Conservation (phyloP, 2,113 vertebrate species). For the Candoia aspera region DNA sequence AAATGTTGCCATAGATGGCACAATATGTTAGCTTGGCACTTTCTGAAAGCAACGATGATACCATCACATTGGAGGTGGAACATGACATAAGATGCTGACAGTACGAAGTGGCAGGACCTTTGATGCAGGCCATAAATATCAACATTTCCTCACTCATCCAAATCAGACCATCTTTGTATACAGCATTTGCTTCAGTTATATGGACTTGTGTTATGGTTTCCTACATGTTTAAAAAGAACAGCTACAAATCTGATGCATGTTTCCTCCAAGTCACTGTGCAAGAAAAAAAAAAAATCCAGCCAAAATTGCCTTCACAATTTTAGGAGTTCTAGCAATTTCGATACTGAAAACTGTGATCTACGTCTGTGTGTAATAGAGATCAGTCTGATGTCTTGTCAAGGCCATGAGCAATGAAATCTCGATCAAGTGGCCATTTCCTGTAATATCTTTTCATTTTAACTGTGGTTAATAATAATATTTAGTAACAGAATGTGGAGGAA, state of each 20-base stretch:
- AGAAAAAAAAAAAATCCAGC: not conserved
- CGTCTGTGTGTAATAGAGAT: slow-evolving; percentile 48
- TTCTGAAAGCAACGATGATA: slow-evolving; percentile 45
- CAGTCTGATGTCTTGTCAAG: slow-evolving; percentile 54
- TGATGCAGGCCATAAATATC: slow-evolving; percentile 39
- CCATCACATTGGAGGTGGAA: slow-evolving; percentile 7
- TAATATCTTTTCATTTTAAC: slow-evolving; percentile 43
- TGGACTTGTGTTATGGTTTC: not conserved
- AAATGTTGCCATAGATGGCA: slow-evolving; percentile 71
- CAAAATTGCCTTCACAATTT: slow-evolving; percentile 43
- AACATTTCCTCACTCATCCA: slow-evolving; percentile 24
- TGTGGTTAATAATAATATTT: slow-evolving; percentile 46
- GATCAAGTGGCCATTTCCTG: slow-evolving; percentile 37
- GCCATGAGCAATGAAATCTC: slow-evolving; percentile 33
- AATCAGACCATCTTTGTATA: slow-evolving; percentile 13
- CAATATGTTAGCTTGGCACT: slow-evolving; percentile 60
- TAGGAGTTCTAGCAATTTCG: slow-evolving; percentile 41
- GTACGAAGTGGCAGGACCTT: slow-evolving; percentile 52
- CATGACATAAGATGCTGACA: slow-evolving; percentile 52
- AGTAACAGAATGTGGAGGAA: slow-evolving; percentile 41
- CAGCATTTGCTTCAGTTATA: not conserved
- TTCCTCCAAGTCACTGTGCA: not conserved
- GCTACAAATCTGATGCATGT: not conserved
- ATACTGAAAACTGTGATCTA: slow-evolving; percentile 31
- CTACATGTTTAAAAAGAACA: slow-evolving; percentile 16